phyloP scores from a whole-genome alignment of 2,113 vertebrate genomes.

The Sisor rabdophorus region DNA sequence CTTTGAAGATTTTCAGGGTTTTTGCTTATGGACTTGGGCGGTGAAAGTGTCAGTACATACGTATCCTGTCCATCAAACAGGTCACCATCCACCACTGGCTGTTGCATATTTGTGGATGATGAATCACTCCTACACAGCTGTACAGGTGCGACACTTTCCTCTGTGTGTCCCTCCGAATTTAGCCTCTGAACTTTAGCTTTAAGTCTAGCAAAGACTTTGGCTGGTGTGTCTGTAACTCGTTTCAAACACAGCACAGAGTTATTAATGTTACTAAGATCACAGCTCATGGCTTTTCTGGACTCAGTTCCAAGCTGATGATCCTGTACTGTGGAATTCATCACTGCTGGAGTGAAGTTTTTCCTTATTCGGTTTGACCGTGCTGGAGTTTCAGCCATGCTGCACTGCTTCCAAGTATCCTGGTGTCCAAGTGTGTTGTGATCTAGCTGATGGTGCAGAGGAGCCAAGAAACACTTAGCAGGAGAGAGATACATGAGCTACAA shows the following conservation, averaged over 20 bases:
- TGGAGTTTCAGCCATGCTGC: not conserved
- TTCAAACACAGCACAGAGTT: not conserved
- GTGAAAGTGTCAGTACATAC: constrained; percentile 61
- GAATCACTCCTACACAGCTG: not conserved
- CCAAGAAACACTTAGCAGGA: constrained; percentile 7
- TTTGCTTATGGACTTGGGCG: constrained; percentile 55
- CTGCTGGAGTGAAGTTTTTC: not conserved
- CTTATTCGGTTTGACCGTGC: not conserved
- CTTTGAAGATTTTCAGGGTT: not conserved
- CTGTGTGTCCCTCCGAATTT: not conserved
- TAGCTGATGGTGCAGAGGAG: not conserved
- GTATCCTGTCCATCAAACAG: constrained; percentile 49
- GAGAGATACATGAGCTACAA: constrained; percentile 20
- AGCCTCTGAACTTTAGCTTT: constrained; percentile 61
- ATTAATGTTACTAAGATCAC: constrained; percentile 47
- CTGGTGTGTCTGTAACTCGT: constrained; percentile 58
- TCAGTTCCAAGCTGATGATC: not conserved
- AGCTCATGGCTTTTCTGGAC: constrained; percentile 11
- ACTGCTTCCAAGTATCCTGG: not conserved
- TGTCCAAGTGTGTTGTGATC: constrained; percentile 9
- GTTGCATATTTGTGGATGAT: not conserved
- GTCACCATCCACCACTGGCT: not conserved
- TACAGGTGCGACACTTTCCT: not conserved
- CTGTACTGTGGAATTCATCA: constrained; percentile 50
- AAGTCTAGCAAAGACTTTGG: constrained; percentile 68